phyloP scores from a whole-genome alignment of 2,797 vertebrate species.

The Lutjanus campechanus region DNA sequence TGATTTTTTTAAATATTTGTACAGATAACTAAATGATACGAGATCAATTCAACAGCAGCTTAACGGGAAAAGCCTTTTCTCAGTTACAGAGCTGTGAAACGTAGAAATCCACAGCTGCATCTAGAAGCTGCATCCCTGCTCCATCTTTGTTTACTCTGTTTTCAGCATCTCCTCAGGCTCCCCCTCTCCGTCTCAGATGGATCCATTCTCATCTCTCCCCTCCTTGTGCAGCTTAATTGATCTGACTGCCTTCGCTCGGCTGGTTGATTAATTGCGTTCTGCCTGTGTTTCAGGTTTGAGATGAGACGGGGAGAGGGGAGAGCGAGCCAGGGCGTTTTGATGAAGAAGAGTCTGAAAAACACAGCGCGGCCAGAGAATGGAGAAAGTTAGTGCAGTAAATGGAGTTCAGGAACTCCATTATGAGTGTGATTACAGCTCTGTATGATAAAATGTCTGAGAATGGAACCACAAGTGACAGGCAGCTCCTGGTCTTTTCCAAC shows the following conservation, averaged over 20 bases:
- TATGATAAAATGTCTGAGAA: constrained; percentile 48
- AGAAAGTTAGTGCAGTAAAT: constrained; percentile 57
- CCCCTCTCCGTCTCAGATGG: constrained; percentile 27
- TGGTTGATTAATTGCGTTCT: constrained; percentile 60
- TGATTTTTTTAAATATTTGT: too few relatives aligned
- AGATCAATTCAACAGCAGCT: too few relatives aligned
- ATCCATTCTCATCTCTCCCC: constrained; percentile 40
- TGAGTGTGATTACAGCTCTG: constrained; percentile 51
- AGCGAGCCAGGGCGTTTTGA: constrained; percentile 29
- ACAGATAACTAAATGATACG: too few relatives aligned
- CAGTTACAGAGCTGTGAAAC: too few relatives aligned
- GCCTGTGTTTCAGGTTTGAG: constrained; percentile 54
- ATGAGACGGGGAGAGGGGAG: constrained; percentile 38
- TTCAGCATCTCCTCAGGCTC: constrained; percentile 33
- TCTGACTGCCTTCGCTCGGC: constrained; percentile 42
- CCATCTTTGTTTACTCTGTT: constrained; percentile 53
- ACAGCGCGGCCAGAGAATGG: constrained; percentile 20
- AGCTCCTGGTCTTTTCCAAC: constrained; percentile 31
- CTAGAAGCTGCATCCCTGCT: constrained; percentile 5
- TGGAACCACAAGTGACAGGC: constrained; percentile 30
- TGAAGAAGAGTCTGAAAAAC: constrained; percentile 52
- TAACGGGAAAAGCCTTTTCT: too few relatives aligned
- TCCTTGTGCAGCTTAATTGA: constrained; percentile 60
- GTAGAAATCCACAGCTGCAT: too few relatives aligned
- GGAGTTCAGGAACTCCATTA: constrained; percentile 72